phyloP scores from a whole-genome alignment of 2,888 invertebrate genomes.

The Patella caerulea region DNA sequence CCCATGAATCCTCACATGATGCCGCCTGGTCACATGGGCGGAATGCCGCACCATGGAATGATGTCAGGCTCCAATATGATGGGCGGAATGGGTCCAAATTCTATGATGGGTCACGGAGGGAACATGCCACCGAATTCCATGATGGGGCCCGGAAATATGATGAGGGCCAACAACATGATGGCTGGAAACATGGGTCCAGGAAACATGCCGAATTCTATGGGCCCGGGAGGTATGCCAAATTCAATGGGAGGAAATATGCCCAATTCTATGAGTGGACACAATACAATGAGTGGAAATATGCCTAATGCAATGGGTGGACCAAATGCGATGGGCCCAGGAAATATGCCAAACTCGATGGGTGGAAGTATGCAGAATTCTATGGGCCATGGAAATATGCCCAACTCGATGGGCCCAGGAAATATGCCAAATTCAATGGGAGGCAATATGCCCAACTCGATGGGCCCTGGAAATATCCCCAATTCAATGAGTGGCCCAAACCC shows the following conservation, averaged over 20 bases:
- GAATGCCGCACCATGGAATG: conserved; percentile 48
- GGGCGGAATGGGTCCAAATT: conserved; percentile 35
- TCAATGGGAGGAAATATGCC: background rate
- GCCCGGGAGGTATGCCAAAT: background rate
- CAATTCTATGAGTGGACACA: conserved; percentile 10
- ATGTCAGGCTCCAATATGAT: conserved; percentile 43
- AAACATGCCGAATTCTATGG: conserved; percentile 29
- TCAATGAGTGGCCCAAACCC: background rate
- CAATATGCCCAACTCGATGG: background rate
- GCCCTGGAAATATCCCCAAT: background rate
- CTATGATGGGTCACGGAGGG: conserved; percentile 41
- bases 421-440: conserved; percentile 3
- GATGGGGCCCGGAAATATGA: conserved; percentile 28
- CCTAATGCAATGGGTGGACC: conserved; percentile 22
- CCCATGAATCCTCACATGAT: conserved; percentile 69
- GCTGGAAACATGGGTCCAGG: conserved; percentile 26
- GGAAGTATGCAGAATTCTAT: conserved; percentile 1
- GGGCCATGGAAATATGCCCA: conserved; percentile 20
- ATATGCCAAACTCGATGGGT: background rate
- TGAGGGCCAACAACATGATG: conserved; percentile 36
- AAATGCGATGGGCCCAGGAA: background rate
- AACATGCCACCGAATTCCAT: conserved; percentile 27
- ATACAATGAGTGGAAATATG: conserved; percentile 37
- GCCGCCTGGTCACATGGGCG: conserved; percentile 24
- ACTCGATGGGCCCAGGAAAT: conserved; percentile 12